Conservation (phyloP, 2,797 vertebrate genomes). For the Pterois miles region DNA sequence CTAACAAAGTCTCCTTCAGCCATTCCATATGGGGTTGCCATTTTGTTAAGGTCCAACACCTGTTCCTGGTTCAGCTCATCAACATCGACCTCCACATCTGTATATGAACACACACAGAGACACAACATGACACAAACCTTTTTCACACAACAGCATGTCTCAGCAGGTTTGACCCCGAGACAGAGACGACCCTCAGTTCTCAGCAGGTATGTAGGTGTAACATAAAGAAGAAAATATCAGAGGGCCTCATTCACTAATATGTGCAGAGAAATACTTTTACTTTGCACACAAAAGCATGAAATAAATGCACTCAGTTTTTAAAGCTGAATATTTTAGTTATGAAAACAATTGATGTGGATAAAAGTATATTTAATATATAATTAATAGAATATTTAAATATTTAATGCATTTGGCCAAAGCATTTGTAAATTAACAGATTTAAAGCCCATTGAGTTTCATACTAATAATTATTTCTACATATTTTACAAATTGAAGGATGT, state of each 20-base stretch:
- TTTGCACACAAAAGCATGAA: no score
- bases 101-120: not conserved
- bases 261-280: no score
- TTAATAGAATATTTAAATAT: no score
- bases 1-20: conserved; percentile 95
- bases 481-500: no score
- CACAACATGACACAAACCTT: not conserved
- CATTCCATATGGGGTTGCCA: conserved; percentile 95
- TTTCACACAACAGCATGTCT: not conserved
- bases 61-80: conserved; percentile 95
- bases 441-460: no score
- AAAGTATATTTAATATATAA: no score
- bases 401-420: not conserved
- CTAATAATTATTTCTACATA: no score
- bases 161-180: not conserved
- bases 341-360: not conserved
- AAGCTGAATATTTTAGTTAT: not conserved
- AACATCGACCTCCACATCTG: conserved; percentile 97
- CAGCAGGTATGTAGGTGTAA: not conserved
- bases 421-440: not conserved
- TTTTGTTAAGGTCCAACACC: conserved; percentile 93
- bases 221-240: not conserved
- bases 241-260: no score
- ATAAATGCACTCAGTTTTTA: not conserved
- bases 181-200: not conserved